Evolutionary conservation across 2,888 invertebrate species (phyloP), one percentile per base, ranked within the genome.

Genomic region (Gisinianus flammeolus): DNA sequence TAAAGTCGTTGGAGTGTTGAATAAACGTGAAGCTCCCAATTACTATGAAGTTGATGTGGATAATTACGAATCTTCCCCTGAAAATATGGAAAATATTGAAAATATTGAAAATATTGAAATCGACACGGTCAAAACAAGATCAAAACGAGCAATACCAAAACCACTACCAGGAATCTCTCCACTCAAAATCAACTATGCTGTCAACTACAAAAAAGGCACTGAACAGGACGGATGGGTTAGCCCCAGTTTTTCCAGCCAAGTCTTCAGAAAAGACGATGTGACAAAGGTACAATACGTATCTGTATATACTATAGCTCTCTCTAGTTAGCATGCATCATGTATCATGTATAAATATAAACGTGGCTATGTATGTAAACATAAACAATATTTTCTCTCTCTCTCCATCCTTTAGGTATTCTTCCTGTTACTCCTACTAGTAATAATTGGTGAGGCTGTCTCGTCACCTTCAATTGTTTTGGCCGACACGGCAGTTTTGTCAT

Each of bases 371-470:
- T 35, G 6, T 12, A 35, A 35, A 35, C 12, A 12, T 8, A 35
- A 58, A 10, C 5, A 19, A 24, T 10, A 28, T 26, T 19, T 28
- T 68, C 30, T 22, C 33, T 33, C 22, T 33, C 19, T 58, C 4
- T 58, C 6, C 58, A 28, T 68, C 2, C 19, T 69, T 35, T 35
- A 81, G 88, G 95, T 96, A 0, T 99, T 99, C 90, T 96, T 98
- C 88, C 90, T 98, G 54, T 90, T 99, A 58, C 89, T 98, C 75
- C 89, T 99, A 67, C 90, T 99, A 75, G 95, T 99, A 19, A 92
- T 97, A 33, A 93, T 98, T 77, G 98, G 98, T 0, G 99, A 99
- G 88, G 98, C 98, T 89, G 97, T 98, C 88, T 94, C 95, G 85
- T 96, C 97, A 0, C 98, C 98, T 0, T 96, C 97, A 54, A 87